Evolutionary conservation across 2,888 invertebrate genomes (phyloP).

Genomic region (Thelaira solivaga): DNA sequence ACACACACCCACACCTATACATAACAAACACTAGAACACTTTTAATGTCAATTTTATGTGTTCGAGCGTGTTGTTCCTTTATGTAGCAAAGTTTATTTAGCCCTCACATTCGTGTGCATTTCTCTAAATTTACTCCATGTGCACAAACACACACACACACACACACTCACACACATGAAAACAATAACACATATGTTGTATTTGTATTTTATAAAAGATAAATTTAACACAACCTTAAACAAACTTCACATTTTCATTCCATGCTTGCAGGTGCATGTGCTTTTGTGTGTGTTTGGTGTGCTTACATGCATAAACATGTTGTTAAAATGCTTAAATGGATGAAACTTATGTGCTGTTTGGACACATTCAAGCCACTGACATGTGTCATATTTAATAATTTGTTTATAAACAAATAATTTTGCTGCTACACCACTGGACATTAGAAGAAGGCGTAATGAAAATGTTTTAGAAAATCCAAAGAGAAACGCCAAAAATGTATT

Average conservation of each 20-base stretch:
- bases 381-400: constrained; percentile 21
- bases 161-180: neutral
- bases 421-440: no score
- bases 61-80: neutral
- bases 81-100: neutral
- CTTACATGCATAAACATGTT: neutral
- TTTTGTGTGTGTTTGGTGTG: neutral
- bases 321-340: constrained; percentile 15
- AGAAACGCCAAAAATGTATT: no score
- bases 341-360: constrained; percentile 27
- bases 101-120: neutral
- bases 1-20: no score
- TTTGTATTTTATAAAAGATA: neutral
- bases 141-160: no score
- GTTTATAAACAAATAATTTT: constrained; percentile 9
- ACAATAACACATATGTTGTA: neutral
- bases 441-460: no score
- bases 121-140: neutral
- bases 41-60: no score
- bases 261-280: neutral
- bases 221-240: neutral
- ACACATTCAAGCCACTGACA: constrained; percentile 23
- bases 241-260: neutral
- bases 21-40: no score
- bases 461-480: no score